Base-by-base conservation (phyloP, 2,888 invertebrate species). In the Cerceris rybyensis region DNA sequence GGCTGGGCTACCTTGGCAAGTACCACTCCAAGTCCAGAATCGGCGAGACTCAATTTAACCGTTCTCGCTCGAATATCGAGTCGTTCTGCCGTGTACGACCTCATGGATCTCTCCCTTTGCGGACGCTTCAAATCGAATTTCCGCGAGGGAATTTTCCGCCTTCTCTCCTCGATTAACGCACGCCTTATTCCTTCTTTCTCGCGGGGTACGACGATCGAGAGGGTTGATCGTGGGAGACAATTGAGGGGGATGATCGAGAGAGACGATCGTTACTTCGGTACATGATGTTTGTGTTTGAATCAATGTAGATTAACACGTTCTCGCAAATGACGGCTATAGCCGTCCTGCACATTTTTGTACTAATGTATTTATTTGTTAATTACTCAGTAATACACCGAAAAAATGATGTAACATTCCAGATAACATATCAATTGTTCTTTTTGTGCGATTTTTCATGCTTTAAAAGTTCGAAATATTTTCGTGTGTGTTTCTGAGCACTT, bases 41-140 rank as follows among this genome's bases (percentile, higher is more conserved):
- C 75, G 70, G 65, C 75, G 72, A 82, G 75, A 81, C 81, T 82
- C 82, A 81, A 82, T 82, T 81, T 82, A 82, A 82, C 78, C 82
- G 61, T 81, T 81, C 80, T 64, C 71, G 65, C 60, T 78, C 74
- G 74, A 78, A 80, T 75, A 80, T 78, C 75, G 78, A 78, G 78
- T 80, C 79, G 75, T 74, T 70, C 70, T 50, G 58, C 41, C 57
- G 39, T 28, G 28, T 28, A 13, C 49, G 50, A 43, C 49, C 28
- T 49, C 9, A 6, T 52, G 39, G 49, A 16, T 71, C 11, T 43
- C 71, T 66, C 80, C 80, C 68, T 79, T 80, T 78, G 78, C 75
- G 79, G 80, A 68, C 57, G 65, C 55, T 46, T 41, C 14, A 52
- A 68, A 78, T 78, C 54, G 59, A 78, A 74, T 80, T 80, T 80